Base-by-base conservation (phyloP, 2,113 vertebrate genomes). In the Peucedramus taeniatus region DNA sequence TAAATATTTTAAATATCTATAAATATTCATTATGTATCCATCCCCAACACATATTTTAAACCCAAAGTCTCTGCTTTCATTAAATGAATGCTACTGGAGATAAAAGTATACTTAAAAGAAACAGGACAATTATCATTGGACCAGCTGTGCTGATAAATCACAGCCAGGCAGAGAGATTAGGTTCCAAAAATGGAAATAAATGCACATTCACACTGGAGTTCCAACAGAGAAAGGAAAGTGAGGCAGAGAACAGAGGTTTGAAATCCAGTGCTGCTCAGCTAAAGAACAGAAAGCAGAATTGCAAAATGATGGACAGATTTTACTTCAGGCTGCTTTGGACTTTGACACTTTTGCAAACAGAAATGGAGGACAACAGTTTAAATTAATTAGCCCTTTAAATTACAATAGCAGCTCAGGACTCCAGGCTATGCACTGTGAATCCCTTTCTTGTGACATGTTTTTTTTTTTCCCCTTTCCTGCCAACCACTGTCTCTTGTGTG, bases 51-150 rank as follows among this genome's bases (percentile, higher is more conserved):
- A 87, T 89, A 81, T 94, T 97, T 96, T 87, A 96, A 96, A 90
- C 45, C 77, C 68, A 75, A 45, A 91, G 77, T 77, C 93, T 94
- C 94, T 83, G 64, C 70, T 95, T 97, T 94, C 93, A 93, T 97
- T 94, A 97, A 96, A 53, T 83, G 64, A 91, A 89, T 94, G 94
- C 18, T 87, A 77, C 87, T 78, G 87, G 64, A 97, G 94, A 97
- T 97, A 97, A 97, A 97, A 97, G 65, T 90, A 82, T 96, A 93
- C 47, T 97, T 96, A 93, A 97, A 94, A 97, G 95, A 96, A 97
- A 94, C 51, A 92, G 89, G 88, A 96, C 94, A 94, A 92, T 96
- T 96, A 96, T 87, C 89, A 86, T 45, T 72, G 44, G 92, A 83
- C 89, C 93, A 97, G 94, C 94, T 96, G 87, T 94, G 95, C 91